Evolutionary conservation across 2,113 vertebrate genomes (phyloP).

Genomic region (Eonycteris spelaea): DNA sequence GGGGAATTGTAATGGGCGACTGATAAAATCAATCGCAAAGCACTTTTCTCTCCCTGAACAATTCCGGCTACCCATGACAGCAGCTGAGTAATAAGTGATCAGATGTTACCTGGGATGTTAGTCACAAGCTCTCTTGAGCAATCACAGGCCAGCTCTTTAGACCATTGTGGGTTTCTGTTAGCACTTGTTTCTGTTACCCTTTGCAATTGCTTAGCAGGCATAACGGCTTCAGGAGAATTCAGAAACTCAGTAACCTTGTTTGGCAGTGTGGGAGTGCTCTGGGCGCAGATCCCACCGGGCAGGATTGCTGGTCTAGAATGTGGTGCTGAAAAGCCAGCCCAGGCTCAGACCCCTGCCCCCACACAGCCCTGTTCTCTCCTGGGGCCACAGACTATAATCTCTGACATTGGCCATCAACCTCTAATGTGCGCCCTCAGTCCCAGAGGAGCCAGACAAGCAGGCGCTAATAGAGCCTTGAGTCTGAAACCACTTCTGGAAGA

Average conservation of each 20-base stretch:
- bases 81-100: constrained; percentile 29
- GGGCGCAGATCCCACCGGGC: background rate
- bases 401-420: background rate
- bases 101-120: background rate
- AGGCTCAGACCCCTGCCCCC: background rate
- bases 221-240: background rate
- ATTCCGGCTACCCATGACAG: background rate
- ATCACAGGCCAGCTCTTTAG: background rate
- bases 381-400: background rate
- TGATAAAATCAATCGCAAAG: background rate
- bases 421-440: background rate
- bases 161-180: constrained; percentile 33
- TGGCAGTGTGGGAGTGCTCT: background rate
- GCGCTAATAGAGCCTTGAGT: background rate
- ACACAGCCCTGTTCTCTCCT: background rate
- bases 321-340: background rate
- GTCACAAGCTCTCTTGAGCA: constrained; percentile 33
- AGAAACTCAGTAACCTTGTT: constrained; percentile 39
- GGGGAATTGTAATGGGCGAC: background rate
- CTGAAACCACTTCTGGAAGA: background rate
- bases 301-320: background rate
- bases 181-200: constrained; percentile 53
- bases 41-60: background rate
- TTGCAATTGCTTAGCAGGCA: background rate
- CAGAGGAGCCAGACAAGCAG: background rate